A percentile compares a stretch with the other conserved stretches of the same genome.
Evolutionary conservation across 1,140 invertebrate species (phyloP).

Genomic region (Papilio dardanus): DNA sequence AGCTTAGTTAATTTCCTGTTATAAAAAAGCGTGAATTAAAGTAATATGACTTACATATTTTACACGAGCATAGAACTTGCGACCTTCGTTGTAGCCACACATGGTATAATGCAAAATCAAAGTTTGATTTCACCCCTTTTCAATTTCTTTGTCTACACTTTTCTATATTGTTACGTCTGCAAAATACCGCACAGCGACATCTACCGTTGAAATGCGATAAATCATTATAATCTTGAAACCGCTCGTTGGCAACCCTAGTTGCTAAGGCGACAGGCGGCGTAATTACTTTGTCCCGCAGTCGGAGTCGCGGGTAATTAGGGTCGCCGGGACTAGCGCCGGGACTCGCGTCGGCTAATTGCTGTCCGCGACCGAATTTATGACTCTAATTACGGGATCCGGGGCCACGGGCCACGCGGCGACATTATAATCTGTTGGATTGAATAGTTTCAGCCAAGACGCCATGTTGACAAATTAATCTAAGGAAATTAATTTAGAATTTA

Average conservation of each 20-base stretch:
- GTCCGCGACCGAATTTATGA: conserved; percentile 44
- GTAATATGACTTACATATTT: too few relatives aligned
- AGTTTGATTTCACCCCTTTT: too few relatives aligned
- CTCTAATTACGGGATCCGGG: conserved; percentile 37
- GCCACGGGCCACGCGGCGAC: conserved; percentile 12
- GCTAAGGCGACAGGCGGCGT: conserved; percentile 8
- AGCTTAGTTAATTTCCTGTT: too few relatives aligned
- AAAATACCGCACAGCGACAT: background rate
- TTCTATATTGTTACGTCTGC: too few relatives aligned
- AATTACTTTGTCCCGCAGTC: conserved; percentile 43
- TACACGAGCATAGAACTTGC: too few relatives aligned
- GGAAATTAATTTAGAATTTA: background rate
- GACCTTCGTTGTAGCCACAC: too few relatives aligned
- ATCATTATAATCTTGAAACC: background rate
- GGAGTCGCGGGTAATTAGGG: conserved; percentile 40
- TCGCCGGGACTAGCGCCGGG: conserved; percentile 39
- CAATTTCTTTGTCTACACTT: too few relatives aligned
- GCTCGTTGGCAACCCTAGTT: conserved; percentile 18
- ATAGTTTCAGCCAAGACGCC: conserved; percentile 1
- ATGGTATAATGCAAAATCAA: too few relatives aligned
- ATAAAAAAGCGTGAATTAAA: too few relatives aligned
- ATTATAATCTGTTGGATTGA: conserved; percentile 31
- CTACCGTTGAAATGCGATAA: background rate
- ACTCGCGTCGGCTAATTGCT: conserved; percentile 42
- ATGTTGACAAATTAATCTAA: background rate